Base-by-base conservation (phyloP, 2,797 vertebrate genomes). In the Poecilia gillii region DNA sequence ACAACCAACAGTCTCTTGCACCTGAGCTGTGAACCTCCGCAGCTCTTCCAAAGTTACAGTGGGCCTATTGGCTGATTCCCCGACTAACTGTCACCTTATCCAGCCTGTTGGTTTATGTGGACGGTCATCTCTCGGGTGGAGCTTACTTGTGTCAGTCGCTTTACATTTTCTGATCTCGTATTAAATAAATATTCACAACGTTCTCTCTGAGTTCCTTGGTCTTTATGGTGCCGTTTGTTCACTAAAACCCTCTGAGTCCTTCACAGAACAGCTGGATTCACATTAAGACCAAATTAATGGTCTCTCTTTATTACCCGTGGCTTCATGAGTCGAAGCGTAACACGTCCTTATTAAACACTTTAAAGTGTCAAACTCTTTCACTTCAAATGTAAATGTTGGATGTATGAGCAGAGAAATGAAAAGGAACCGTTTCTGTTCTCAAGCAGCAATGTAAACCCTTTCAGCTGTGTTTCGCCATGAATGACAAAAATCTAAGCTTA, bases 391-490 rank as follows among this genome's bases (percentile, higher is more conserved):
- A 71, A 45, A 8, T 8, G 23, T 45, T 16, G 14, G 8, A 43
- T 70, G 66, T n/a, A 11, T 4, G 20, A 68, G 36, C 4, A 68
- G 36, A 68, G 36, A 23, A 25, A 43, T 43, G 36, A 70, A 25
- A 70, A 11, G 66, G 39, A 41, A 13, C 11, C 64, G 8, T 11
- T 39, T 6, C 8, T 47, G 33, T 39, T 39, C 23, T 66, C 43
- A 41, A 36, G n/a, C 68, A 25, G 1, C 12, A 41, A 39, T 2
- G 71, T 4, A 31, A 73, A 64, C 16, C 1, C 8, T 41, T 82
- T 72, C 53, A n/a, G 20, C 36, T 74, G 41, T 62, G 55, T 74
- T 18, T 85, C 31, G 74, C 39, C 3, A 18, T 12, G 13, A 72
- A 39, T 57, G 25, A n/a, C 74, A 47, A 36, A 75, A 33, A 62